These are phyloP conservation scores for Watsonalla binaria DNA, from an alignment of 2,888 invertebrate species.

Conservation along the genomic window DNA sequence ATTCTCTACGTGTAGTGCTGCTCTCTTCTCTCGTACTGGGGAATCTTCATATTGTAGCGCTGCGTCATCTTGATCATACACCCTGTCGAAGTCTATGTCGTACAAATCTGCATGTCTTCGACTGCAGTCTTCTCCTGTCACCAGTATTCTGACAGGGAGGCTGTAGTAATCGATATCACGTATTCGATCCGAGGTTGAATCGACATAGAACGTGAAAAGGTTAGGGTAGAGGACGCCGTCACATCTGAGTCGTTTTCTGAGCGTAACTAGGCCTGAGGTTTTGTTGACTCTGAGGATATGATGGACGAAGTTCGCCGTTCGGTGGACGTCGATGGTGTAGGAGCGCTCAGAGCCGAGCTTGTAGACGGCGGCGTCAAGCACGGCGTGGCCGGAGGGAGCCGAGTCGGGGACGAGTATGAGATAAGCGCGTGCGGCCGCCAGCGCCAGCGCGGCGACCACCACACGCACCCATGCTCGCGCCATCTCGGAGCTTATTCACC, in stretches of 20 bases:
- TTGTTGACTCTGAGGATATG: constrained; percentile 87
- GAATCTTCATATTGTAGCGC: constrained; percentile 67
- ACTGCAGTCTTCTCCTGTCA: constrained; percentile 85
- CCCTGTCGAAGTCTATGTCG: constrained; percentile 78
- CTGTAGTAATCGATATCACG: constrained; percentile 91
- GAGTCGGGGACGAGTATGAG: constrained; percentile 80
- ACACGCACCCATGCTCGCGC: constrained; percentile 46
- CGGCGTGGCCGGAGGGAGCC: constrained; percentile 80
- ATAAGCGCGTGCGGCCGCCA: constrained; percentile 64
- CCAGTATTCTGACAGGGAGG: constrained; percentile 85
- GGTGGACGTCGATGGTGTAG: constrained; percentile 88
- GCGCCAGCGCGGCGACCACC: constrained; percentile 43
- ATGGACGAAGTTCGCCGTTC: constrained; percentile 90
- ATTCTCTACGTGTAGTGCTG: constrained; percentile 46
- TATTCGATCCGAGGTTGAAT: constrained; percentile 88
- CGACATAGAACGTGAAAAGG: constrained; percentile 91
- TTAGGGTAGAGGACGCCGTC: constrained; percentile 90
- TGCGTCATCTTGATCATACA: constrained; percentile 74
- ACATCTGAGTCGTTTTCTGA: constrained; percentile 85
- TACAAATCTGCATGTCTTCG: constrained; percentile 80
- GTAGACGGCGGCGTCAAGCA: constrained; percentile 89
- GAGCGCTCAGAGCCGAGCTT: constrained; percentile 87
- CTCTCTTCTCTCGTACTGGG: constrained; percentile 59
- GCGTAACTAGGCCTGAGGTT: constrained; percentile 85
- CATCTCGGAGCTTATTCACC: constrained; percentile 53